These are phyloP conservation scores for Borostomias antarcticus DNA, from an alignment of 2,797 vertebrate species.

Conservation along the genomic window DNA sequence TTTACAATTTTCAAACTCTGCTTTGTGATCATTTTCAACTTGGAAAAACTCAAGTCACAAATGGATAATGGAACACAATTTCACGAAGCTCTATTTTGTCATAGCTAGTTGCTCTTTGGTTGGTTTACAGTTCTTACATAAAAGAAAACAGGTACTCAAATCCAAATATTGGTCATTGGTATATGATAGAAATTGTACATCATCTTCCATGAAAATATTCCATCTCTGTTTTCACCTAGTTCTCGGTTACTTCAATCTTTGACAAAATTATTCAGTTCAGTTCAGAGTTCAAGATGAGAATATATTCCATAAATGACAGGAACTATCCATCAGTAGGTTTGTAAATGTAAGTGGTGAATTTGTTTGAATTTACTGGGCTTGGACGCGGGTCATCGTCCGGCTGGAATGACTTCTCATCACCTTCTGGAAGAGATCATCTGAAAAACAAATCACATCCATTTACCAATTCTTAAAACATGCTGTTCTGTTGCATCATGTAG, in stretches of 20 bases:
- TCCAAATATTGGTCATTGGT: constrained; percentile 30
- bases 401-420: constrained; percentile 73
- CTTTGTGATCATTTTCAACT: constrained; percentile 37
- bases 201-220: constrained; percentile 26
- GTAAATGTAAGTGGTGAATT: constrained; percentile 15
- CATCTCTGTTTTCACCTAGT: constrained; percentile 20
- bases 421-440: constrained; percentile 75
- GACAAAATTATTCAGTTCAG: constrained; percentile 33
- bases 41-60: constrained; percentile 31
- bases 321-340: constrained; percentile 6
- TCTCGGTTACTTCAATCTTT: constrained; percentile 23
- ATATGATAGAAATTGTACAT: constrained; percentile 41
- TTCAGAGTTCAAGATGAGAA: constrained; percentile 31
- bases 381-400: constrained; percentile 58
- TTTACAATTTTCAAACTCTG: constrained; percentile 28
- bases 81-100: constrained; percentile 24
- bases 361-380: constrained; percentile 31
- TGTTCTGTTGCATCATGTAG: neutral
- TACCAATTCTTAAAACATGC: neutral
- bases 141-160: constrained; percentile 14
- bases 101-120: constrained; percentile 28
- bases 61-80: constrained; percentile 39
- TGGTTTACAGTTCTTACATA: constrained; percentile 38
- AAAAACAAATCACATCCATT: constrained; percentile 11
- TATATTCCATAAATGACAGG: constrained; percentile 24